Evolutionary conservation across 2,797 vertebrate species (phyloP).

Genomic region (Anguilla obscura): DNA sequence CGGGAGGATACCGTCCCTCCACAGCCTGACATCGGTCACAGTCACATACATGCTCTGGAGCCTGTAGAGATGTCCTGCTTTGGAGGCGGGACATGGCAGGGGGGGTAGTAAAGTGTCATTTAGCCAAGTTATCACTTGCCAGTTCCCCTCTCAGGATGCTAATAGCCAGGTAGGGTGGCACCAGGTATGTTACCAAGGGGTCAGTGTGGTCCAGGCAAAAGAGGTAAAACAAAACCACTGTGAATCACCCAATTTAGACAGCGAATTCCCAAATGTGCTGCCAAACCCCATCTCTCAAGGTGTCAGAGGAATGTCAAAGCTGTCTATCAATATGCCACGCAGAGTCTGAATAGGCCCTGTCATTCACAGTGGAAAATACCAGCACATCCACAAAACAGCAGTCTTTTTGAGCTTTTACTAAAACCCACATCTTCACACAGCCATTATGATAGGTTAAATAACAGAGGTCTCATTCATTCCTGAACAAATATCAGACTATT

Average conservation of each 20-base stretch:
- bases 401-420: slow-evolving; percentile 44
- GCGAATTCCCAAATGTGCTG: slow-evolving; percentile 56
- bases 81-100: neutral
- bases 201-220: slow-evolving; percentile 12
- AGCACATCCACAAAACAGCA: slow-evolving; percentile 58
- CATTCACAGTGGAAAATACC: slow-evolving; percentile 42
- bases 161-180: slow-evolving; percentile 38
- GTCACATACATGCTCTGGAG: neutral
- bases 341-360: slow-evolving; percentile 51
- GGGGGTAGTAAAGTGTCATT: neutral
- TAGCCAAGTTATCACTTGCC: neutral
- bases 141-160: slow-evolving; percentile 24
- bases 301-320: slow-evolving; percentile 64
- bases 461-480: neutral
- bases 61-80: neutral
- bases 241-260: slow-evolving; percentile 68
- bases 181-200: slow-evolving; percentile 4
- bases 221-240: slow-evolving; percentile 55
- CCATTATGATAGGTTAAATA: slow-evolving; percentile 50
- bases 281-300: slow-evolving; percentile 62
- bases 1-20: neutral
- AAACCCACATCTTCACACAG: slow-evolving; percentile 56
- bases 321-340: slow-evolving; percentile 67
- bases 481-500: neutral
- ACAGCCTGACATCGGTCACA: neutral